phyloP scores from a whole-genome alignment of 2,888 invertebrate genomes.

The Brassicogethes aeneus region DNA sequence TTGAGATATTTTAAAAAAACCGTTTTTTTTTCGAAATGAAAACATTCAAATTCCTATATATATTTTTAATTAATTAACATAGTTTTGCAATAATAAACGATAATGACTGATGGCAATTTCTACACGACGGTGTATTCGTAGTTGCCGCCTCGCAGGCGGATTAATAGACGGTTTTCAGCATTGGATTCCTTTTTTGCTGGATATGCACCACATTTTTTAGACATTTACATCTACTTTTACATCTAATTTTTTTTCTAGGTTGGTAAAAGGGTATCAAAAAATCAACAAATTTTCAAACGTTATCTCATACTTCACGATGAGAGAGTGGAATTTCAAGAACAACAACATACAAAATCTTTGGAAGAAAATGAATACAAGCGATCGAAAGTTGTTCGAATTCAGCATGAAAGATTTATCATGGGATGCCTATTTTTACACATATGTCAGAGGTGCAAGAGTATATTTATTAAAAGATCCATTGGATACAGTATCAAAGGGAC shows the following conservation, averaged over 20 bases:
- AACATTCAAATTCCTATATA: too few relatives aligned
- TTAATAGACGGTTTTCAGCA: too few relatives aligned
- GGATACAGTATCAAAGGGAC: constrained; percentile 61
- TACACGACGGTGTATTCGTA: too few relatives aligned
- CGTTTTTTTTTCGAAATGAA: too few relatives aligned
- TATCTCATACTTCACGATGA: constrained; percentile 59
- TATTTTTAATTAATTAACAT: too few relatives aligned
- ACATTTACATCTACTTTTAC: background rate
- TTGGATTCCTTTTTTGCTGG: too few relatives aligned
- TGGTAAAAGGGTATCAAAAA: constrained; percentile 20
- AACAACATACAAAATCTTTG: constrained; percentile 51
- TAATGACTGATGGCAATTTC: too few relatives aligned
- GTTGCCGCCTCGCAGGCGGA: too few relatives aligned
- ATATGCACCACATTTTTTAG: too few relatives aligned
- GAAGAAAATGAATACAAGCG: constrained; percentile 47
- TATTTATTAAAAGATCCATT: constrained; percentile 75
- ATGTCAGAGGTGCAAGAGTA: constrained; percentile 43
- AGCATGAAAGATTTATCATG: constrained; percentile 65
- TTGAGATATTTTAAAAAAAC: too few relatives aligned
- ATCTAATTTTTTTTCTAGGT: constrained; percentile 10
- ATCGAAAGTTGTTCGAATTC: constrained; percentile 53
- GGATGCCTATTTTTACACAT: constrained; percentile 41
- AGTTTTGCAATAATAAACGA: too few relatives aligned
- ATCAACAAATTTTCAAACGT: constrained; percentile 21
- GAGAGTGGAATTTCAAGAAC: constrained; percentile 67